These are phyloP conservation scores for Megaceryle torquata DNA, from an alignment of 2,113 vertebrate genomes.

Conservation along the genomic window DNA sequence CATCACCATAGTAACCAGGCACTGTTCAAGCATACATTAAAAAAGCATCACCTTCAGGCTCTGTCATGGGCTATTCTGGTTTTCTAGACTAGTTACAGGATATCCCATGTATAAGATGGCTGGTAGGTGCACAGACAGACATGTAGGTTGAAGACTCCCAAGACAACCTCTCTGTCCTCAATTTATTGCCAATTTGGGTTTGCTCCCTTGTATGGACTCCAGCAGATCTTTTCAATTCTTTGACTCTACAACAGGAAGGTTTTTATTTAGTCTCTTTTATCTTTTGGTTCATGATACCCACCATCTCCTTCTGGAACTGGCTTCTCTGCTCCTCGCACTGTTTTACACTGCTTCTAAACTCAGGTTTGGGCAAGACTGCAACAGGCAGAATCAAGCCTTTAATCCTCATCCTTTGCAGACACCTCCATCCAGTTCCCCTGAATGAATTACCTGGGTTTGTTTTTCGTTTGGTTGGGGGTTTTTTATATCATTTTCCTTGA, in stretches of 20 bases:
- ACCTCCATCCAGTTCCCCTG: not conserved
- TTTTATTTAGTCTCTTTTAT: not conserved
- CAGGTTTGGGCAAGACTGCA: not conserved
- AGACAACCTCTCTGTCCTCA: not conserved
- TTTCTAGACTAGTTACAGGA: not conserved
- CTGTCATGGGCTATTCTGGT: not conserved
- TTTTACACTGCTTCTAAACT: not conserved
- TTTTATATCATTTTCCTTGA: not conserved
- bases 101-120: not conserved
- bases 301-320: not conserved
- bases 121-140: not conserved
- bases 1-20: not conserved
- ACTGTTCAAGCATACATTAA: not conserved
- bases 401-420: not conserved
- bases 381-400: not conserved
- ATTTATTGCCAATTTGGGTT: not conserved
- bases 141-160: not conserved
- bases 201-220: not conserved
- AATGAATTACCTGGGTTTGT: not conserved
- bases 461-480: not conserved
- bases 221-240: not conserved
- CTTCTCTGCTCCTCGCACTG: not conserved
- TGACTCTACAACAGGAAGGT: not conserved
- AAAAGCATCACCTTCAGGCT: not conserved
- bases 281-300: not conserved